Conservation (phyloP, 92 coral and sea anemone species). For the Heliopora coerulea region DNA sequence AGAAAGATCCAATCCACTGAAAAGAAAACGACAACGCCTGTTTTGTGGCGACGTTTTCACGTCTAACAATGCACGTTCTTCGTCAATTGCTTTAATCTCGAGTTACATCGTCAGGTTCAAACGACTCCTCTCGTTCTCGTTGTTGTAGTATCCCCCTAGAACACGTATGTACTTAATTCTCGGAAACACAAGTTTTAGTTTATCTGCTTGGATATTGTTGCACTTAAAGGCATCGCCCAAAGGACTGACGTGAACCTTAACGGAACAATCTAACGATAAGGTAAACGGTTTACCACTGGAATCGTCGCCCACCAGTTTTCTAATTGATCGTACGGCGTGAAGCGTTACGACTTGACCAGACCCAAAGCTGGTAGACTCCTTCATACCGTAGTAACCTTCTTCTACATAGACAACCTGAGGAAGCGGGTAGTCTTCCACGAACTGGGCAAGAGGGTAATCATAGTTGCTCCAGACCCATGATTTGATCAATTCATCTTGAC, state of each 20-base stretch:
- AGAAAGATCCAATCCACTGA: conserved; percentile 10
- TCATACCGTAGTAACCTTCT: conserved; percentile 11
- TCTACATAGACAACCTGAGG: conserved; percentile 28
- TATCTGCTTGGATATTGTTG: not conserved
- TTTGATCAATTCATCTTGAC: not conserved
- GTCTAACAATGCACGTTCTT: not conserved
- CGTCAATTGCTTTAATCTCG: conserved; percentile 10
- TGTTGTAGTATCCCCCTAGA: not conserved
- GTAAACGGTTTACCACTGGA: not conserved
- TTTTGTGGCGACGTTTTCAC: not conserved
- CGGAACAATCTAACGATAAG: not conserved
- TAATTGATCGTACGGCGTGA: not conserved
- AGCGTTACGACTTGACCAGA: conserved; percentile 17
- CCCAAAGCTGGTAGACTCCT: conserved; percentile 6
- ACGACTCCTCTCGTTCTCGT: not conserved
- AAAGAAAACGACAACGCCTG: not conserved
- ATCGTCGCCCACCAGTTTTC: conserved; percentile 9
- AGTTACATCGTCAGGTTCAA: conserved; percentile 20
- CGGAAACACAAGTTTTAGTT: not conserved
- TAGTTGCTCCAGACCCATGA: not conserved
- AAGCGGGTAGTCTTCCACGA: conserved; percentile 6
- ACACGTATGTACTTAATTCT: conserved; percentile 3
- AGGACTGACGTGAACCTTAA: conserved; percentile 12
- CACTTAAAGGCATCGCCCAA: not conserved
- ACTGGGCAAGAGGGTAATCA: conserved; percentile 10